These are phyloP conservation scores for Oscheius sp. DNA, from an alignment of 2,888 invertebrate species.

Conservation along the genomic window DNA sequence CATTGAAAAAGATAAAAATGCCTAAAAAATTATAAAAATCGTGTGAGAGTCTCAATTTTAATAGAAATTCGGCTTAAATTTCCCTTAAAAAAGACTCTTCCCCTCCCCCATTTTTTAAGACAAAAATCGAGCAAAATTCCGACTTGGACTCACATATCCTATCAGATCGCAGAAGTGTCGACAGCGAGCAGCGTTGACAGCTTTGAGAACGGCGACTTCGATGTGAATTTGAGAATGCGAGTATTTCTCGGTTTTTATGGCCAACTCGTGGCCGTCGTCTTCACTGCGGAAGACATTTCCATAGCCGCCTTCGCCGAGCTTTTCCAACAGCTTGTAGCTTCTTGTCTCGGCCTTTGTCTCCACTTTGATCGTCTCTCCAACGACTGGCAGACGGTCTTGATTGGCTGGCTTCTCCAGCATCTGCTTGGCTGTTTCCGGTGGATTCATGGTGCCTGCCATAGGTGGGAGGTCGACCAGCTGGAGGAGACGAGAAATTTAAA, in stretches of 20 bases:
- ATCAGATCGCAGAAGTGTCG: slow-evolving; percentile 57
- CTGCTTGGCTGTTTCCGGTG: too few species aligned
- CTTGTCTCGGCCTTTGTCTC: slow-evolving; percentile 35
- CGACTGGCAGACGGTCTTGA: slow-evolving; percentile 10
- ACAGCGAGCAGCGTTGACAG: slow-evolving; percentile 42
- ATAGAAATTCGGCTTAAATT: too few species aligned
- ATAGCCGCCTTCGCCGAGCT: slow-evolving; percentile 60
- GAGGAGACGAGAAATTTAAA: too few species aligned
- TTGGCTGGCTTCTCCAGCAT: too few species aligned
- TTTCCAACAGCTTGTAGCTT: slow-evolving; percentile 43
- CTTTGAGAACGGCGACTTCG: slow-evolving; percentile 56
- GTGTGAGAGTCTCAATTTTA: too few species aligned
- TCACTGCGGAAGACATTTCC: slow-evolving; percentile 48
- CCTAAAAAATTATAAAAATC: too few species aligned
- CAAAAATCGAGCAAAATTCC: too few species aligned
- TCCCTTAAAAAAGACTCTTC: too few species aligned
- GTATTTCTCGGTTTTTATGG: slow-evolving; percentile 62
- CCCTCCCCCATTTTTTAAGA: too few species aligned
- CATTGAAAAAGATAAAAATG: too few species aligned
- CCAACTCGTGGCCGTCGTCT: slow-evolving; percentile 41
- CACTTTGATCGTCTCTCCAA: slow-evolving; percentile 16
- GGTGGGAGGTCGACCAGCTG: too few species aligned
- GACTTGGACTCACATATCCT: slow-evolving; percentile 45
- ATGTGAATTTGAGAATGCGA: slow-evolving; percentile 56
- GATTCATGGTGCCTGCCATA: too few species aligned